Percentiles rank a stretch among this genome's conserved stretches.
phyloP scores from a whole-genome alignment of 1,140 invertebrate species.

The Harpegnathos saltator region DNA sequence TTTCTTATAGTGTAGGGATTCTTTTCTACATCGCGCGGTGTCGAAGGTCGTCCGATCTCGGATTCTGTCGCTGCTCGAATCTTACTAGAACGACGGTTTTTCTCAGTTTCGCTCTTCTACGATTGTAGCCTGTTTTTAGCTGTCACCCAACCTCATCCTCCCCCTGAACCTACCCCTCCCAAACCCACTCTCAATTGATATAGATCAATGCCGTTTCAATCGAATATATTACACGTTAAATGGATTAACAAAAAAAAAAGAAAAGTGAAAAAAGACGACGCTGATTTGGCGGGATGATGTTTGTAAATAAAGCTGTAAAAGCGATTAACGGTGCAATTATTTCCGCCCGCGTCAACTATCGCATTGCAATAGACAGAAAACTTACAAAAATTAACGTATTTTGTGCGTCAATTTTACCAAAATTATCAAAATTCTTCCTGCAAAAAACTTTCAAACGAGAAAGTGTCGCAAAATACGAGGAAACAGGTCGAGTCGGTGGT shows the following conservation, averaged over 20 bases:
- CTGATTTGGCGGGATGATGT: conserved; percentile 63
- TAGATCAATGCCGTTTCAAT: conserved; percentile 62
- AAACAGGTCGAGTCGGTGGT: too few species aligned
- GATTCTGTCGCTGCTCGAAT: conserved; percentile 53
- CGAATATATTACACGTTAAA: conserved; percentile 66
- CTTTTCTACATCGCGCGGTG: not conserved
- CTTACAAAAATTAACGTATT: too few species aligned
- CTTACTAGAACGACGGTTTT: conserved; percentile 41
- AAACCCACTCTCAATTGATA: conserved; percentile 20
- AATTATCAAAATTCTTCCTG: too few species aligned
- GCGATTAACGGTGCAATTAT: conserved; percentile 48
- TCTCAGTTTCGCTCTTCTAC: conserved; percentile 58
- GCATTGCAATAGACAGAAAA: too few species aligned
- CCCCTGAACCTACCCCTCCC: not conserved
- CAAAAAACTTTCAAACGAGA: too few species aligned
- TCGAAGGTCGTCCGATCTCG: not conserved
- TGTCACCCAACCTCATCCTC: conserved; percentile 28
- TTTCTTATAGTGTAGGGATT: too few species aligned
- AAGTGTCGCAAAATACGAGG: too few species aligned
- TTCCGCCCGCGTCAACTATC: conserved; percentile 17
- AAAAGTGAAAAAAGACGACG: conserved; percentile 55
- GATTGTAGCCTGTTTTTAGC: conserved; percentile 63
- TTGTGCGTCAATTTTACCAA: too few species aligned
- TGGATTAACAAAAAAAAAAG: conserved; percentile 51
- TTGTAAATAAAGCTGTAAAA: conserved; percentile 76